A percentile compares a stretch with the other conserved stretches of the same genome.
Conservation (phyloP, 2,113 vertebrate species). For the Redunca redunca region DNA sequence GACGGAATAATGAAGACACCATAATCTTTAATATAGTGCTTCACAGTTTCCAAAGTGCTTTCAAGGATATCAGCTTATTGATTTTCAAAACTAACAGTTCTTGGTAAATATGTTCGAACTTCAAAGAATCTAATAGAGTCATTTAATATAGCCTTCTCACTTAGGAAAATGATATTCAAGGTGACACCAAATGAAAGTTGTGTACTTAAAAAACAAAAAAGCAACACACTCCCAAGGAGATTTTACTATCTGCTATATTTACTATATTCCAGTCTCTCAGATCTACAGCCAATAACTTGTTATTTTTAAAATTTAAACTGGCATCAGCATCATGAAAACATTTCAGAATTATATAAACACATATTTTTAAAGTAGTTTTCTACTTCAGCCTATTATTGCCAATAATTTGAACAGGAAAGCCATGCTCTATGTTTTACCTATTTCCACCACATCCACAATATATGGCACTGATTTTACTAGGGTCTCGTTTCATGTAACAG, state of each 20-base stretch:
- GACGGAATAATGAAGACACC: neutral
- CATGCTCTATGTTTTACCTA: neutral
- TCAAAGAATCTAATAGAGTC: neutral
- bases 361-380: neutral
- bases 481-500: neutral
- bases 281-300: neutral
- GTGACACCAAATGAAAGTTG: neutral
- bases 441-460: neutral
- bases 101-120: neutral
- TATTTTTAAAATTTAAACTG: neutral
- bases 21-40: neutral
- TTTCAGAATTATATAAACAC: neutral
- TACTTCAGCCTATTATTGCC: neutral
- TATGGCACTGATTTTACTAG: neutral
- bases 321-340: neutral
- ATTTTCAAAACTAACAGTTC: neutral
- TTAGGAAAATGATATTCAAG: neutral
- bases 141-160: neutral
- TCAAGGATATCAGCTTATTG: neutral
- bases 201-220: neutral
- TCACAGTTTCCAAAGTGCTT: neutral
- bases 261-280: neutral
- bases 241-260: neutral
- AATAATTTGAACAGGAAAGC: neutral
- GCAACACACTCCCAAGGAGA: neutral